Evolutionary conservation across 1,140 invertebrate species (phyloP).

Genomic region (Rhyzopertha dominica): DNA sequence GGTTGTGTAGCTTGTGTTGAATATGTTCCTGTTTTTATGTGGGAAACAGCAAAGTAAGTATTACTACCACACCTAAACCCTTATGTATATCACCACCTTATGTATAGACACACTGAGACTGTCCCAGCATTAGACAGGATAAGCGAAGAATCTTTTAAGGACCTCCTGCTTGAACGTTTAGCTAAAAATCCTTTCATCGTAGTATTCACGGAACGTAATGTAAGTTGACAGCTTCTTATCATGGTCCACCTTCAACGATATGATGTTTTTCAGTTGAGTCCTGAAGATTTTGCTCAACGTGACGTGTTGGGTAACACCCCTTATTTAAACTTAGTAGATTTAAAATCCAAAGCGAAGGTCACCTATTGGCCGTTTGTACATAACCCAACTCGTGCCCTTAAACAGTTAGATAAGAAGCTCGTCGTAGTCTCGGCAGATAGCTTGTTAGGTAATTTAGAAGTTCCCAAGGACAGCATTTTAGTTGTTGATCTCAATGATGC

Average conservation of each 20-base stretch:
- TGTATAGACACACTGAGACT: slow-evolving; percentile 28
- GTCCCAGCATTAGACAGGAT: slow-evolving; percentile 36
- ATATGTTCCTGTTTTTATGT: slow-evolving; percentile 43
- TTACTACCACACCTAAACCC: slow-evolving; percentile 9
- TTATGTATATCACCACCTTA: slow-evolving; percentile 20
- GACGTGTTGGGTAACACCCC: slow-evolving; percentile 27
- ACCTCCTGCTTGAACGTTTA: slow-evolving; percentile 32
- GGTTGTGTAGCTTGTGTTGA: too few species aligned
- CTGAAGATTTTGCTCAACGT: slow-evolving; percentile 42
- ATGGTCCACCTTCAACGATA: background rate
- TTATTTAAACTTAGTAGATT: slow-evolving; percentile 26
- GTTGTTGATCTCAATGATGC: slow-evolving; percentile 47
- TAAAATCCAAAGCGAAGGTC: slow-evolving; percentile 27
- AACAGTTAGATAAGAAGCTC: slow-evolving; percentile 25
- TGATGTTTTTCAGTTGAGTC: slow-evolving; percentile 35
- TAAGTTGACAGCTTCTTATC: slow-evolving; percentile 23
- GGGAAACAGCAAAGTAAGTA: slow-evolving; percentile 39
- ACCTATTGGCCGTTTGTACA: slow-evolving; percentile 39
- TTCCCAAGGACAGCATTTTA: slow-evolving; percentile 34
- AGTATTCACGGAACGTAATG: slow-evolving; percentile 41
- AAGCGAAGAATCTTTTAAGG: slow-evolving; percentile 38
- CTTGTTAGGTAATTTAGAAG: slow-evolving; percentile 25
- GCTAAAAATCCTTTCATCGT: slow-evolving; percentile 31
- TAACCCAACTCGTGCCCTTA: slow-evolving; percentile 35
- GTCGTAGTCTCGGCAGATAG: slow-evolving; percentile 25